Conservation (phyloP, 2,888 invertebrate species). For the Philonicus albiceps region DNA sequence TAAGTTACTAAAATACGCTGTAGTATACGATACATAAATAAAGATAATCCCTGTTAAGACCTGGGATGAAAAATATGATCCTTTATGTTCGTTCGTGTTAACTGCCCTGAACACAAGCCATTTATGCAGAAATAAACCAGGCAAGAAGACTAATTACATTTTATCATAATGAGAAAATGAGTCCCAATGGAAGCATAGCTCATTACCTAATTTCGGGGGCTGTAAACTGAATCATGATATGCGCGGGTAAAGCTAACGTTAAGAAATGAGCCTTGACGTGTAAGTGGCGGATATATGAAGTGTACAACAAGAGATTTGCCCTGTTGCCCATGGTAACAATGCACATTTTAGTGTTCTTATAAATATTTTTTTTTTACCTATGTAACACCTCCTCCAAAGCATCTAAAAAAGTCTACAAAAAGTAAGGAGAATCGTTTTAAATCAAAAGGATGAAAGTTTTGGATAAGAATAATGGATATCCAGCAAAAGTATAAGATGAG, state of each 20-base stretch:
- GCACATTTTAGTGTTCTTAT: background rate
- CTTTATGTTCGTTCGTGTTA: background rate
- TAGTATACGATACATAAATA: background rate
- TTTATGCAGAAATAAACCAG: background rate
- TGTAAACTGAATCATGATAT: background rate
- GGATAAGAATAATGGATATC: background rate
- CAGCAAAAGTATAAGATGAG: background rate
- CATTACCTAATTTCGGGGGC: background rate
- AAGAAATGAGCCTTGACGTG: background rate
- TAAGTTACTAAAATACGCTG: background rate
- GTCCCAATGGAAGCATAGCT: background rate
- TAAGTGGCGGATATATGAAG: background rate
- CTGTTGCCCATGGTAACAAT: background rate
- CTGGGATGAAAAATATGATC: background rate
- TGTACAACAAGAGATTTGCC: background rate
- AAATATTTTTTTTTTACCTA: background rate
- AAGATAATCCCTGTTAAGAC: background rate
- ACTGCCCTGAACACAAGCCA: background rate
- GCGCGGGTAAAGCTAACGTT: background rate
- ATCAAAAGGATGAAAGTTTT: background rate
- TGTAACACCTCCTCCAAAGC: background rate
- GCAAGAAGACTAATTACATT: background rate
- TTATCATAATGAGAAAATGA: background rate
- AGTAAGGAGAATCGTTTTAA: background rate
- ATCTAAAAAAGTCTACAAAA: background rate